Evolutionary conservation across 2,888 invertebrate genomes (phyloP).

Genomic region (Sycophila texana): DNA sequence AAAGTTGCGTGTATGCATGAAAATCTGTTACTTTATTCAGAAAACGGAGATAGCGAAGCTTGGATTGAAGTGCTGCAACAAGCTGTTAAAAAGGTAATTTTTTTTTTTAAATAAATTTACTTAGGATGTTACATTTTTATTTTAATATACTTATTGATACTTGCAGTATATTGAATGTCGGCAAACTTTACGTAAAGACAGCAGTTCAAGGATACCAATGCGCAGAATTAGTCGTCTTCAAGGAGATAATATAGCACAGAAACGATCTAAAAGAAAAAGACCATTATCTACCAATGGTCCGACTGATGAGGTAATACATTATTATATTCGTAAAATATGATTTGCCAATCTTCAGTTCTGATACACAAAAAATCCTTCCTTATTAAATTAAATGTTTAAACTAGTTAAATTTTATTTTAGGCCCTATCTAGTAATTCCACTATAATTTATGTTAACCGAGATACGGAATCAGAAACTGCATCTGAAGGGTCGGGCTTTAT

Average conservation of each 20-base stretch:
- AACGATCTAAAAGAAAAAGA: slow-evolving; percentile 63
- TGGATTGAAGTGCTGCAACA: slow-evolving; percentile 79
- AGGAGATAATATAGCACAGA: slow-evolving; percentile 62
- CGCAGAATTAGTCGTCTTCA: slow-evolving; percentile 78
- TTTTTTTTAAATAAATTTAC: neutral
- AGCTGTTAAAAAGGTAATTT: slow-evolving; percentile 77
- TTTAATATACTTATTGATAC: slow-evolving; percentile 22
- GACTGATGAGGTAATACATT: slow-evolving; percentile 50
- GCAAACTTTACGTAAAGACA: slow-evolving; percentile 81
- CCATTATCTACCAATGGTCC: slow-evolving; percentile 44
- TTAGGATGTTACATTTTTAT: slow-evolving; percentile 35
- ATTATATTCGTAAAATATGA: no score
- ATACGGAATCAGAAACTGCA: slow-evolving; percentile 54
- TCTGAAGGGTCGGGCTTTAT: slow-evolving; percentile 48
- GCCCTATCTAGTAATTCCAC: slow-evolving; percentile 56
- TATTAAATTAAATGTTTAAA: neutral
- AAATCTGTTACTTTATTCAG: slow-evolving; percentile 78
- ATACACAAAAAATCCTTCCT: neutral
- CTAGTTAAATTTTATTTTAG: slow-evolving; percentile 14
- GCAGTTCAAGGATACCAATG: slow-evolving; percentile 80
- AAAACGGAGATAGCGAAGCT: slow-evolving; percentile 77
- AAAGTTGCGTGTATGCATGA: slow-evolving; percentile 80
- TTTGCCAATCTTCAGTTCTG: neutral
- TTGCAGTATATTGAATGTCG: slow-evolving; percentile 78
- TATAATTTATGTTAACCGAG: slow-evolving; percentile 60